Conservation (phyloP, 2,113 vertebrate genomes). For the Tragulus kanchil region DNA sequence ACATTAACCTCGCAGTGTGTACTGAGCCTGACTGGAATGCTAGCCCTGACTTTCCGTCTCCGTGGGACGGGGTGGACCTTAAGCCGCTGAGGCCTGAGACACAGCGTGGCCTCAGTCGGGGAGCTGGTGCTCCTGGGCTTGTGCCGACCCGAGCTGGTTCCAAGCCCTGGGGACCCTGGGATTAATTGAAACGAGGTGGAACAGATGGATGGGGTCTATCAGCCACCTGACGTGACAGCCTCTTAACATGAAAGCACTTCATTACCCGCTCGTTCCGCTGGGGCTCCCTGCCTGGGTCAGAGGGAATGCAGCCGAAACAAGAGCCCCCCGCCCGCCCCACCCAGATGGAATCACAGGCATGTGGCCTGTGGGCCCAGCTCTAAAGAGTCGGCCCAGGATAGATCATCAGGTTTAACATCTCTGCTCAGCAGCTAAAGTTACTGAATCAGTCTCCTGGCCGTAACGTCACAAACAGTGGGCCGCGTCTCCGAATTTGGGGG, state of each 20-base stretch:
- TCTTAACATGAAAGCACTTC: slow-evolving; percentile 78
- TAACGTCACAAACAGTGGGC: background rate
- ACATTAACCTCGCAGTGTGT: rapidly evolving
- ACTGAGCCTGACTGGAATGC: rapidly evolving
- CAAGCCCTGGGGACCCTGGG: slow-evolving; percentile 70
- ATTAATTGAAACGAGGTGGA: slow-evolving; percentile 80
- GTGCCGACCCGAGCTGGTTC: slow-evolving; percentile 55
- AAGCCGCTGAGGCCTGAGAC: background rate
- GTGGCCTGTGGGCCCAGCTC: background rate
- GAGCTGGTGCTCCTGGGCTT: background rate
- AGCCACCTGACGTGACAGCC: slow-evolving; percentile 80
- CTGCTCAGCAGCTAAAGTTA: slow-evolving; percentile 59
- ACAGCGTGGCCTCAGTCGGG: slow-evolving; percentile 33
- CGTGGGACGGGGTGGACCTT: background rate
- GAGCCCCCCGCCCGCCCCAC: slow-evolving; percentile 47
- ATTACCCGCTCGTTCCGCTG: slow-evolving; percentile 55
- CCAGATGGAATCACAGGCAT: slow-evolving; percentile 66
- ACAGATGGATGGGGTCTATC: slow-evolving; percentile 86
- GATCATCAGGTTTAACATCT: slow-evolving; percentile 66
- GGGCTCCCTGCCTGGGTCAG: slow-evolving; percentile 62
- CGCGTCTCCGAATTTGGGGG: background rate
- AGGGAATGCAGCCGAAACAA: background rate
- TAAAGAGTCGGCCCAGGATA: background rate
- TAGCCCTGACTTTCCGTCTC: background rate
- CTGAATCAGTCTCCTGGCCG: slow-evolving; percentile 55